Evolutionary conservation across 2,113 vertebrate species (phyloP).

Genomic region (Lagopus muta): DNA sequence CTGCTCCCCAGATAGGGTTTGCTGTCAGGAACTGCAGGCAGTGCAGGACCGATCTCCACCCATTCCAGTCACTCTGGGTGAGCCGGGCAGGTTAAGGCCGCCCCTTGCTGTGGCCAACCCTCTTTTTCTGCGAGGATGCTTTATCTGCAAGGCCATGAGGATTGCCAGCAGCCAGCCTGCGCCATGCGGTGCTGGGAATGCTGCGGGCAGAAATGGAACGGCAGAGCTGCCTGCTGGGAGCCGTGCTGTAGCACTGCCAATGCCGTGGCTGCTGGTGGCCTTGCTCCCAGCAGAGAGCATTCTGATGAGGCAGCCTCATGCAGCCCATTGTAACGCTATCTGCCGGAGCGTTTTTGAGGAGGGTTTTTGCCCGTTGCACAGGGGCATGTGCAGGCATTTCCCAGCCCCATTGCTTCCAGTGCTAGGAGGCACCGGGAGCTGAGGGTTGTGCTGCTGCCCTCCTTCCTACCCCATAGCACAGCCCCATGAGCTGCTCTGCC

Average conservation of each 20-base stretch:
- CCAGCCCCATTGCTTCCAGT: background rate
- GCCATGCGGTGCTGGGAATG: fast-evolving
- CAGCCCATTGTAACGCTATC: conserved; percentile 7
- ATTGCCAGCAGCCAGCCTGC: background rate
- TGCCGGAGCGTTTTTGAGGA: background rate
- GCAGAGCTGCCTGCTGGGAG: background rate
- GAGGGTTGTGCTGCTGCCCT: background rate
- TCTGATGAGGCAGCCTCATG: background rate
- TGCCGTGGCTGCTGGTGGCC: background rate
- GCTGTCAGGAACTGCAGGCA: too few species aligned
- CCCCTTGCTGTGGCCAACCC: background rate
- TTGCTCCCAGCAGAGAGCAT: fast-evolving
- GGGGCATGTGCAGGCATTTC: background rate
- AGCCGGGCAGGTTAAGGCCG: background rate
- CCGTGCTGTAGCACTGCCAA: background rate
- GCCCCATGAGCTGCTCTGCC: background rate
- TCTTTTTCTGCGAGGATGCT: background rate
- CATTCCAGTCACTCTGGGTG: too few species aligned
- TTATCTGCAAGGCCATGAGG: background rate
- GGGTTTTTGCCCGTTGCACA: background rate
- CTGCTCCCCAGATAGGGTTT: too few species aligned
- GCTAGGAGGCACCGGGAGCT: fast-evolving
- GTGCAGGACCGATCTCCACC: too few species aligned
- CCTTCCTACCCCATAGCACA: fast-evolving
- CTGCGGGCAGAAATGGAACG: background rate